A percentile compares a stretch with the other conserved stretches of the same genome.
phyloP scores from a whole-genome alignment of 2,888 invertebrate species.

The Habroteleia sp. region DNA sequence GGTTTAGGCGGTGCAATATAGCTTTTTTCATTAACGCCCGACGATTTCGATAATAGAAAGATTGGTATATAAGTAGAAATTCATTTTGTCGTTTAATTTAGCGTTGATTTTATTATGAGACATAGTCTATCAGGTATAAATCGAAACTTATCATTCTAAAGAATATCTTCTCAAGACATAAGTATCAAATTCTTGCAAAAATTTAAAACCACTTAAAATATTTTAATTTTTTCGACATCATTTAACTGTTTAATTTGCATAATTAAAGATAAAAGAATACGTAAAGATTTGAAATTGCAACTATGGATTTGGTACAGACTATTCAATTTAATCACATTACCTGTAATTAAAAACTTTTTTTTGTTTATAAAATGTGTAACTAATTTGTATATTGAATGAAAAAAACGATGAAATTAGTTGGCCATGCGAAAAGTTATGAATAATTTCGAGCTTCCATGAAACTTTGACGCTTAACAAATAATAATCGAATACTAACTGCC shows the following conservation, averaged over 20 bases:
- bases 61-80: conserved; percentile 21
- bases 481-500: conserved; percentile 48
- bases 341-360: too few relatives aligned
- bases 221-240: too few relatives aligned
- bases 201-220: too few relatives aligned
- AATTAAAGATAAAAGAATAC: too few relatives aligned
- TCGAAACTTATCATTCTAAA: too few relatives aligned
- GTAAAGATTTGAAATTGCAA: too few relatives aligned
- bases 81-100: conserved; percentile 24
- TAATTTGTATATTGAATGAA: background rate
- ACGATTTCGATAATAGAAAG: conserved; percentile 22
- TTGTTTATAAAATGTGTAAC: background rate
- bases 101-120: conserved; percentile 13
- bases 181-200: too few relatives aligned
- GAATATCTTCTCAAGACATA: too few relatives aligned
- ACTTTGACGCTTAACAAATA: conserved; percentile 43
- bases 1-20: conserved; percentile 20
- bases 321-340: too few relatives aligned
- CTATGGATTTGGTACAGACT: too few relatives aligned
- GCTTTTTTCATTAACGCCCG: conserved; percentile 20
- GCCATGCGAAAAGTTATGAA: conserved; percentile 34
- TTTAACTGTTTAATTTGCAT: too few relatives aligned
- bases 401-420: too few relatives aligned
- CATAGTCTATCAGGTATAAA: conserved; percentile 53
- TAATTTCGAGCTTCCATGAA: conserved; percentile 53